Conservation (phyloP, 2,113 vertebrate genomes). For the Platanista minor region DNA sequence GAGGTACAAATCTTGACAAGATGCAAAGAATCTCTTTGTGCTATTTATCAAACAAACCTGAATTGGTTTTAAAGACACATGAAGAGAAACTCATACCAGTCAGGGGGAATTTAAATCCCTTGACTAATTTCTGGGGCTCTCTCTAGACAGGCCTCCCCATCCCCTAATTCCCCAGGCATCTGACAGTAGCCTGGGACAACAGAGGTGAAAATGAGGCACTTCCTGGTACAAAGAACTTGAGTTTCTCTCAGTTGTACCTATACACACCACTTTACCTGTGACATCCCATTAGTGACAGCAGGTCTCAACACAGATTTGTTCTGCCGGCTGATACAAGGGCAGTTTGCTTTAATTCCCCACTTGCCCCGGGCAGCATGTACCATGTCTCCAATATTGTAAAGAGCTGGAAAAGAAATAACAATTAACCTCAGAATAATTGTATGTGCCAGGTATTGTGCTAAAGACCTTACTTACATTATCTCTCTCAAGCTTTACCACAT, state of each 20-base stretch:
- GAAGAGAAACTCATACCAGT: background rate
- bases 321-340: constrained; percentile 95
- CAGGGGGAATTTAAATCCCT: constrained; percentile 13
- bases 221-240: background rate
- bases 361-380: constrained; percentile 97
- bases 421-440: background rate
- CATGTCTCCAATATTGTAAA: constrained; percentile 99
- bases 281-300: constrained; percentile 94
- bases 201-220: background rate
- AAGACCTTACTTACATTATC: background rate
- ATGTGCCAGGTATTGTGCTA: background rate
- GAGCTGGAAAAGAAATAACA: constrained; percentile 81
- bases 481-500: background rate
- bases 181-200: background rate
- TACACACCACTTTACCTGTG: constrained; percentile 86
- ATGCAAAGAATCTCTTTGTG: constrained; percentile 7
- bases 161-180: background rate
- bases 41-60: background rate
- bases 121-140: background rate
- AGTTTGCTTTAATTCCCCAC: constrained; percentile 99
- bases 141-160: background rate
- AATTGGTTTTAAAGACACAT: background rate
- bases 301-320: constrained; percentile 92
- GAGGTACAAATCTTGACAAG: constrained; percentile 21
- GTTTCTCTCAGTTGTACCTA: background rate